Evolutionary conservation across 2,113 vertebrate genomes (phyloP).

Genomic region (Furnarius figulus): DNA sequence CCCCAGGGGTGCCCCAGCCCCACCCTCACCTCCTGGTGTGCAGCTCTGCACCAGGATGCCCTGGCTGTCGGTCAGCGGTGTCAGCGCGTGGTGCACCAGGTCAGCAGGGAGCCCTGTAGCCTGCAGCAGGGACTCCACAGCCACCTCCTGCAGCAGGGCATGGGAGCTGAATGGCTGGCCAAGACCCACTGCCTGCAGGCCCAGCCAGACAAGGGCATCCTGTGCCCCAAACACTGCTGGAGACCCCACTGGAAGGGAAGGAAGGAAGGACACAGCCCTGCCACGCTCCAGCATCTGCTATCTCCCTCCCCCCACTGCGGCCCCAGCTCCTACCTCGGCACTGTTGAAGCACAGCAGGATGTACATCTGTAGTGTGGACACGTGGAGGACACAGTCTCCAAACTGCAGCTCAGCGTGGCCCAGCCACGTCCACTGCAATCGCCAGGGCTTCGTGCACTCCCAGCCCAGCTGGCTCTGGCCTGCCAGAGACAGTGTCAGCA

Average conservation of each 20-base stretch:
- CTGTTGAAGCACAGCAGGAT: conserved; percentile 88
- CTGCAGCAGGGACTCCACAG: conserved; percentile 73
- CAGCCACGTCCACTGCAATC: conserved; percentile 94
- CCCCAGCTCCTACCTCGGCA: conserved; percentile 67
- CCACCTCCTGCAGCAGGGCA: conserved; percentile 73
- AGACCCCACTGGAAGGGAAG: fast-evolving
- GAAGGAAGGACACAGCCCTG: fast-evolving
- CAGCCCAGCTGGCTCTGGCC: conserved; percentile 80
- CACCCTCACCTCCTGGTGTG: conserved; percentile 24
- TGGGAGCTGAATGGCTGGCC: not conserved
- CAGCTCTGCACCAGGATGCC: conserved; percentile 72
- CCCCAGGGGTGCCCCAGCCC: not conserved
- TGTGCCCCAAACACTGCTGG: fast-evolving
- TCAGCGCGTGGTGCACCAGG: conserved; percentile 81
- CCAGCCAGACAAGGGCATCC: fast-evolving
- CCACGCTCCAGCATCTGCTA: fast-evolving
- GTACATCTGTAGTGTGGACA: conserved; percentile 96
- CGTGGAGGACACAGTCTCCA: conserved; percentile 81
- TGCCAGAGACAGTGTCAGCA: not conserved
- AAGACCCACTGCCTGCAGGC: not conserved
- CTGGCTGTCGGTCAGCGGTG: conserved; percentile 77
- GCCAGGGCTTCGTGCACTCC: conserved; percentile 70
- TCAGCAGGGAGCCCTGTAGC: conserved; percentile 74
- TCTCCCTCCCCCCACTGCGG: fast-evolving
- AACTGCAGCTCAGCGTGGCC: conserved; percentile 86